These are phyloP conservation scores for Ianthella basta DNA, from an alignment of 37 sponge, comb jelly and placozoan species.

Conservation along the genomic window DNA sequence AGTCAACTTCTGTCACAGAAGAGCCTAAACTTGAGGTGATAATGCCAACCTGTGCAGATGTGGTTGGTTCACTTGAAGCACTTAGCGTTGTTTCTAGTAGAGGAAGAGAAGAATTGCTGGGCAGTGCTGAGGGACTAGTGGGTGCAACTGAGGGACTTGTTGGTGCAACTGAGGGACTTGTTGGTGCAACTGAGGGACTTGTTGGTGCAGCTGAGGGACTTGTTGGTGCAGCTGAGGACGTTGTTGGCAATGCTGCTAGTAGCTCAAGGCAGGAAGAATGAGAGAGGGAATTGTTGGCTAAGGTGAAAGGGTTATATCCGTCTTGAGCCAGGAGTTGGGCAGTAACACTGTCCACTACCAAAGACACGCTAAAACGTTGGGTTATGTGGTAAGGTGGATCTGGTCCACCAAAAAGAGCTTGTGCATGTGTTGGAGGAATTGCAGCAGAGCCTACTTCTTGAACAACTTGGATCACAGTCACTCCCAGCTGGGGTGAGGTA, in stretches of 20 bases:
- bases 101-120: no score
- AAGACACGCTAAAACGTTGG: constrained; percentile 29
- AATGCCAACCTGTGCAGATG: no score
- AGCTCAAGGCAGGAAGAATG: constrained; percentile 24
- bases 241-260: background rate
- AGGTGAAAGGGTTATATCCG: constrained; percentile 68
- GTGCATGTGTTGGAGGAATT: constrained; percentile 39
- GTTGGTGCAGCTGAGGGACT: no score
- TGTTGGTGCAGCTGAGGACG: no score
- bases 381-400: constrained; percentile 29
- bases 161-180: no score
- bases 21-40: no score
- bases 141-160: no score
- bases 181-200: no score
- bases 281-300: constrained; percentile 38
- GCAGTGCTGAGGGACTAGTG: no score
- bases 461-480: constrained; percentile 67
- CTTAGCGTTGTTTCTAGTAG: no score
- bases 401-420: constrained; percentile 45
- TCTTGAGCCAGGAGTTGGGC: constrained; percentile 23
- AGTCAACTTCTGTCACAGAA: no score
- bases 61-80: no score
- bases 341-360: background rate
- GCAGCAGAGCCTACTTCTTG: background rate
- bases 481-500: constrained; percentile 43